Evolutionary conservation across 2,113 vertebrate genomes (phyloP).

Genomic region (Lutjanus erythropterus): DNA sequence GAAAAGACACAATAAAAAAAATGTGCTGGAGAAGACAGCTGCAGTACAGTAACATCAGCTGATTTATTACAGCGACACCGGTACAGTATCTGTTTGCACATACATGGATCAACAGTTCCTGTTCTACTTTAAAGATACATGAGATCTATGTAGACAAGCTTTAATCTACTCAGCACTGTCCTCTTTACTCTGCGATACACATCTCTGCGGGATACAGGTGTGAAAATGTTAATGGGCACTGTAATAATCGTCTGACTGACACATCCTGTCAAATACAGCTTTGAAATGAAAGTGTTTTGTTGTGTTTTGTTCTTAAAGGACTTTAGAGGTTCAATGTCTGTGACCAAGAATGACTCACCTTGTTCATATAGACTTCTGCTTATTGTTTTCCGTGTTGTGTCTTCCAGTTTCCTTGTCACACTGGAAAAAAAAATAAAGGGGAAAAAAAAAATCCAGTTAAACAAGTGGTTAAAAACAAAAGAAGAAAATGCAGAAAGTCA

Average conservation of each 20-base stretch:
- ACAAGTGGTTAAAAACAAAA: slow-evolving; percentile 12
- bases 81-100: neutral
- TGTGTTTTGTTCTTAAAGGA: slow-evolving; percentile 2
- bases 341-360: slow-evolving; percentile 33
- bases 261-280: neutral
- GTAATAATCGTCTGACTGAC: neutral
- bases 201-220: neutral
- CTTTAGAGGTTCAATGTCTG: neutral
- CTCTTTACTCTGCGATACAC: neutral
- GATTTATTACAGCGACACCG: neutral
- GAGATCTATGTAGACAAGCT: neutral
- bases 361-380: slow-evolving; percentile 1
- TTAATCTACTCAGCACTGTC: neutral
- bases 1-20: slow-evolving; percentile 12
- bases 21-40: neutral
- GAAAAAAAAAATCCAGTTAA: slow-evolving; percentile 4
- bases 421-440: slow-evolving; percentile 1
- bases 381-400: neutral
- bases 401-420: neutral
- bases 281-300: neutral
- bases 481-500: neutral
- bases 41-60: neutral
- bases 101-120: neutral
- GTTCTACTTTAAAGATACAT: neutral
- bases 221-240: neutral